Evolutionary conservation across 2,888 invertebrate genomes (phyloP).

Genomic region (Andrena trimmerana): DNA sequence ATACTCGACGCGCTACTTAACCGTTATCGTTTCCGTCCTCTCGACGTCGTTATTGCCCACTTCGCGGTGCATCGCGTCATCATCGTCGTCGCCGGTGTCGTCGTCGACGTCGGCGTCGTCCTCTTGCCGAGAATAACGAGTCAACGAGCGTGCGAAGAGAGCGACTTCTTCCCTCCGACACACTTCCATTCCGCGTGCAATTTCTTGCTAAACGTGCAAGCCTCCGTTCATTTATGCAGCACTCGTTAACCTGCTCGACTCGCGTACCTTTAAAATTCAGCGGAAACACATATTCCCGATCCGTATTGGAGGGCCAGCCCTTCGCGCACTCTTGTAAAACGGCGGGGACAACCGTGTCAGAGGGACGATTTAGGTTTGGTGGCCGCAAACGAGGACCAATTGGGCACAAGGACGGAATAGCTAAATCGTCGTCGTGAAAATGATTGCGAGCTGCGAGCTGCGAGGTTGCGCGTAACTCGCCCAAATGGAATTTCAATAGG

Average conservation of each 20-base stretch:
- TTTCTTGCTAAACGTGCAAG: no score
- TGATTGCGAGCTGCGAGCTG: constrained; percentile 50
- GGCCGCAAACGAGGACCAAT: constrained; percentile 62
- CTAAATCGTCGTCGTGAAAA: constrained; percentile 68
- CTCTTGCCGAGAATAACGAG: constrained; percentile 36
- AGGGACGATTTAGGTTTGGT: constrained; percentile 40
- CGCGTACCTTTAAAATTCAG: no score
- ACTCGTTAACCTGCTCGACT: no score
- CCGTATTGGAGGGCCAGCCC: neutral
- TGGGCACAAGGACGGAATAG: constrained; percentile 69
- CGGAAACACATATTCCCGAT: neutral
- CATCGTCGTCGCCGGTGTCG: neutral
- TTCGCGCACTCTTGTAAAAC: constrained; percentile 29
- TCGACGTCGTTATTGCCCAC: constrained; percentile 36
- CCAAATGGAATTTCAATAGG: constrained; percentile 68
- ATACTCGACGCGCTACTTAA: constrained; percentile 49
- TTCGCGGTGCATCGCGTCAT: constrained; percentile 13
- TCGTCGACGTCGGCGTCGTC: constrained; percentile 8
- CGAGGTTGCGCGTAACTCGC: constrained; percentile 54
- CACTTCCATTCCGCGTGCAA: neutral
- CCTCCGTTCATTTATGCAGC: no score
- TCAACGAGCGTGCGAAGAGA: constrained; percentile 19
- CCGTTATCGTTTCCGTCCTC: constrained; percentile 48
- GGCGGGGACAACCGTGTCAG: constrained; percentile 8
- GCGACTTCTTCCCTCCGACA: neutral